Evolutionary conservation across 1,140 invertebrate species (phyloP).

Genomic region (Episyrphus balteatus): DNA sequence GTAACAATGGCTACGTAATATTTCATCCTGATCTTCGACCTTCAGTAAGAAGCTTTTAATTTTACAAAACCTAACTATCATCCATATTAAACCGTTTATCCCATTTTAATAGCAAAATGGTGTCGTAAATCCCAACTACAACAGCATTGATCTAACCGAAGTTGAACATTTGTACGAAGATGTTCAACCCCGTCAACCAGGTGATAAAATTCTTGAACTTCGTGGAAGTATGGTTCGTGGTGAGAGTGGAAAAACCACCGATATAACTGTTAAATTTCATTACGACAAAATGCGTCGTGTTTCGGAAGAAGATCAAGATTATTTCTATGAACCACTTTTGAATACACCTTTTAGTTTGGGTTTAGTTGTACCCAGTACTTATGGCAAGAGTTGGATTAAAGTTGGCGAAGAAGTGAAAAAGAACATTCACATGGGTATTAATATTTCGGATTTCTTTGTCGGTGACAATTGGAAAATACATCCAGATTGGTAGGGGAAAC

Average conservation of each 20-base stretch:
- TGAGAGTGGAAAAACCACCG: constrained; percentile 48
- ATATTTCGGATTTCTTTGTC: constrained; percentile 54
- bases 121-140: constrained; percentile 82
- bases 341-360: constrained; percentile 71
- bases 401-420: constrained; percentile 57
- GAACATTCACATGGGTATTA: constrained; percentile 51
- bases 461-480: constrained; percentile 73
- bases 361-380: constrained; percentile 64
- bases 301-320: constrained; percentile 65
- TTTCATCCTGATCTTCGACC: constrained; percentile 67
- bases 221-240: constrained; percentile 64
- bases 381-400: constrained; percentile 65
- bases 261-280: constrained; percentile 63
- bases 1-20: constrained; percentile 90
- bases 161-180: constrained; percentile 77
- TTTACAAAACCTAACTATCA: not conserved
- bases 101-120: constrained; percentile 35
- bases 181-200: constrained; percentile 36
- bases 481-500: constrained; percentile 60
- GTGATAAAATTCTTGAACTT: constrained; percentile 44
- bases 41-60: constrained; percentile 44
- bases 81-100: not conserved
- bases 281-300: constrained; percentile 75
- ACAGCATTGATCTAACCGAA: constrained; percentile 91
- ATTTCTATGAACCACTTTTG: constrained; percentile 68